Base-by-base conservation (phyloP, 53 echinoderm and acorn worm genomes). In the Echinarachnius parma region DNA sequence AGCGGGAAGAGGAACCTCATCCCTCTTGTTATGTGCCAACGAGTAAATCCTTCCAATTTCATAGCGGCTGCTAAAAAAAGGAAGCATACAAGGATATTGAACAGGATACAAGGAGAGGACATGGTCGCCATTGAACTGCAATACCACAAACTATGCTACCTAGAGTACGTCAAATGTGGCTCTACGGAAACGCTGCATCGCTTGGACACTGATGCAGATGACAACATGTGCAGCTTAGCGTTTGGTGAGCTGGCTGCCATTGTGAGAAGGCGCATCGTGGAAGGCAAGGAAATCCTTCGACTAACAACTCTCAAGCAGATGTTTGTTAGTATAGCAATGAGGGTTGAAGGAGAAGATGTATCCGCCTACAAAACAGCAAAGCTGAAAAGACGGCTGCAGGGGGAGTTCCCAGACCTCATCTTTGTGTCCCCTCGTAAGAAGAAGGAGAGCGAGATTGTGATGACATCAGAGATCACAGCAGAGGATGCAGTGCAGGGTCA, bases 61-160 rank as follows among this genome's bases (percentile, higher is more conserved):
- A 47, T 68, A n/a, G 50, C 46, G 32, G 68, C 68, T 11, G 69
- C 80, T 45, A 53, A 67, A 34, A 25, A 42, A 48, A 33, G 58
- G 46, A 15, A 48, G 23, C 61, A 81, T 4, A 18, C 36, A 60
- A 45, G 61, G 9, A 80, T 80, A 26, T 71, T 80, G 1, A 34
- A 28, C 15, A 77, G 67, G 25, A 83, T 83, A 33, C 37, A 48
- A 21, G 64, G 62, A 25, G 60, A 77, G 60, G 77, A 83, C 28
- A 46, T 77, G 77, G 83, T 83, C 33, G 77, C 77, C 8, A 77
- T 77, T n/a, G 77, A 83, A 42, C 53, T 77, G 14, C 77, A 60
- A 49, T 77, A 82, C 18, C 75, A 82, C 28, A 24, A 34, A 14
- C 10, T 4, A 9, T 82, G 82, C 62, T 82, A 76, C 18, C 62